Evolutionary conservation across 2,797 vertebrate species (phyloP), one percentile per base, ranked within the genome.

Genomic region (Poecile montanus): DNA sequence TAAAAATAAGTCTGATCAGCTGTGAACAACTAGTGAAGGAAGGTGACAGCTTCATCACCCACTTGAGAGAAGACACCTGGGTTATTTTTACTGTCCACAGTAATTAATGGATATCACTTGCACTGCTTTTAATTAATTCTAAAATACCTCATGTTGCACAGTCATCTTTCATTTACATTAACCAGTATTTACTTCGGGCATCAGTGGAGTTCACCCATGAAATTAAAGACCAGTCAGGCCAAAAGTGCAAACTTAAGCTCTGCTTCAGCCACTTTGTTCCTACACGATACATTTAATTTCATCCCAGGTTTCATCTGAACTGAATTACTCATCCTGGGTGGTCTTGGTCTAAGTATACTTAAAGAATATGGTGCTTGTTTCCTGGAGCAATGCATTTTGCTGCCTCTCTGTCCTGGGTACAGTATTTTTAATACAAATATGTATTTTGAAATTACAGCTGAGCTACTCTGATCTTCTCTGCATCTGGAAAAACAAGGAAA

Each of bases 51-150:
- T 92, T 91, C 21, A 63, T 57, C 61, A 71, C 53, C 13, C 40
- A 27, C 54, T 88, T 93, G 88, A 94, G 73, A 66, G 68, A 80
- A 85, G 70, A 85, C 85, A 94, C 47, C 53, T 91, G 87, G 61
- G 38, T 36, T 85, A 14, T 65, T 89, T 85, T 80, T 88, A 80
- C 85, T 85, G 68, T 50, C 71, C 34, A 44, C 21, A 67, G 68
- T 89, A 80, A 80, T 94, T 91, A 96, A 63, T 79, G 47, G 62
- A 5, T 91, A 80, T 91, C 61, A 56, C 27, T 78, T 62, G 58
- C n/a, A 44, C 68, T 73, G 20, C 45, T 92, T 89, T 82, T 91
- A 78, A 82, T 92, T 92, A 1, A 74, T 71, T 48, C 81, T 44
- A 48, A 74, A 92, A 78, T 94, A 51, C 66, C 40, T 86, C 32